Conservation (phyloP, 2,113 vertebrate species). For the Pipa parva region DNA sequence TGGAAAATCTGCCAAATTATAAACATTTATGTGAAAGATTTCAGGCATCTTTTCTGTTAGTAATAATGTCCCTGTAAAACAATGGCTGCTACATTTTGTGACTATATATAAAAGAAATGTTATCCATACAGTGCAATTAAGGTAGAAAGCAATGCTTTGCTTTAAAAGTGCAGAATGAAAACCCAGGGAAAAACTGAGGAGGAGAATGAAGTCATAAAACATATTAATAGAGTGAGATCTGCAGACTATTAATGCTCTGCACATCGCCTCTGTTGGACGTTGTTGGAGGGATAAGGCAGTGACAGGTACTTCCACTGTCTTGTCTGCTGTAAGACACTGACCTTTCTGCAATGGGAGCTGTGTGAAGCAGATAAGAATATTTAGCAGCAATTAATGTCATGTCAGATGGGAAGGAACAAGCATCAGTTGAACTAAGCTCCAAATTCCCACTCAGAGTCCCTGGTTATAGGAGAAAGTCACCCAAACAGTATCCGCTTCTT, state of each 20-base stretch:
- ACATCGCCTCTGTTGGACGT: not conserved
- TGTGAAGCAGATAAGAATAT: slow-evolving; percentile 40
- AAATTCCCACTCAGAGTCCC: slow-evolving; percentile 28
- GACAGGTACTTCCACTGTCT: slow-evolving; percentile 29
- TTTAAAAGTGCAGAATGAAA: not conserved
- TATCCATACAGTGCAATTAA: too few relatives aligned
- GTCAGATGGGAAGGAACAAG: slow-evolving; percentile 37
- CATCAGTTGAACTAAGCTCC: slow-evolving; percentile 8
- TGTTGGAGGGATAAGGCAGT: slow-evolving; percentile 11
- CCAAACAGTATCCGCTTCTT: slow-evolving; percentile 10
- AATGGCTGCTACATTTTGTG: too few relatives aligned
- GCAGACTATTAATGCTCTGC: not conserved
- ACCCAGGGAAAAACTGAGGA: not conserved
- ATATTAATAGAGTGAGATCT: not conserved
- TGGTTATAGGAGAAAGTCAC: slow-evolving; percentile 10
- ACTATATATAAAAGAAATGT: too few relatives aligned
- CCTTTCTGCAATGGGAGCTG: slow-evolving; percentile 38
- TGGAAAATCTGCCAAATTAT: too few relatives aligned
- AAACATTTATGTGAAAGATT: too few relatives aligned
- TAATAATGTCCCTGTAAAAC: too few relatives aligned
- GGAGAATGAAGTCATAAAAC: not conserved
- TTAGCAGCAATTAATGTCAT: slow-evolving; percentile 43
- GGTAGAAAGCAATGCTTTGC: too few relatives aligned
- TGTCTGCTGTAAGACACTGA: slow-evolving; percentile 27
- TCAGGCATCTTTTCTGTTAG: too few relatives aligned